Evolutionary conservation across 2,888 invertebrate species (phyloP).

Genomic region (Schizaphis graminum): DNA sequence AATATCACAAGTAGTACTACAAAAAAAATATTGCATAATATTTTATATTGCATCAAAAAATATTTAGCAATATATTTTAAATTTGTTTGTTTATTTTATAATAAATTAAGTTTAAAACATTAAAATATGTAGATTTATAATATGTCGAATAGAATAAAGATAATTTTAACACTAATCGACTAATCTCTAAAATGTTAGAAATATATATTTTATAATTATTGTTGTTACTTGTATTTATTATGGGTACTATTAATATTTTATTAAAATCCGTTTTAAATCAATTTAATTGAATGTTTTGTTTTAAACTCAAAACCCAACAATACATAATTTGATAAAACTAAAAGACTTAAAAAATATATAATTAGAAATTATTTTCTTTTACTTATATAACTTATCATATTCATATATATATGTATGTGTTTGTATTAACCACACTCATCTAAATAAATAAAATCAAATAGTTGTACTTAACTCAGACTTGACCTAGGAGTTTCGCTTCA

Average conservation of each 20-base stretch:
- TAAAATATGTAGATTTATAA: not conserved
- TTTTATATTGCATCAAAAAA: not conserved
- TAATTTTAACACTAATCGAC: not conserved
- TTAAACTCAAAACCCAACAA: not conserved
- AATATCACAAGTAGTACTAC: not conserved
- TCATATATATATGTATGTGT: not conserved
- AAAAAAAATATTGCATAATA: slow-evolving; percentile 1
- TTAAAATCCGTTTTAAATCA: not conserved
- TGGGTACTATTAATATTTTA: not conserved
- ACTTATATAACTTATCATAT: not conserved
- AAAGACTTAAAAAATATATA: not conserved
- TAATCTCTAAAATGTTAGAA: not conserved
- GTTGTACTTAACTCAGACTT: slow-evolving; percentile 37
- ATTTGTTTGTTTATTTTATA: not conserved
- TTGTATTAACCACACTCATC: not conserved
- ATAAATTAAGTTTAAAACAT: not conserved
- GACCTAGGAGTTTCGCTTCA: slow-evolving; percentile 32
- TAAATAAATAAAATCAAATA: slow-evolving; percentile 13
- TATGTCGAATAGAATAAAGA: not conserved
- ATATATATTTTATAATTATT: not conserved
- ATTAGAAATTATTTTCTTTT: slow-evolving; percentile 4
- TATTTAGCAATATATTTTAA: not conserved
- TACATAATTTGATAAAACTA: not conserved
- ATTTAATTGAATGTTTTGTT: not conserved
- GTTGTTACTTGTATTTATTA: not conserved